Evolutionary conservation across 2,888 invertebrate genomes (phyloP).

Genomic region (Chydorus sphaericus): DNA sequence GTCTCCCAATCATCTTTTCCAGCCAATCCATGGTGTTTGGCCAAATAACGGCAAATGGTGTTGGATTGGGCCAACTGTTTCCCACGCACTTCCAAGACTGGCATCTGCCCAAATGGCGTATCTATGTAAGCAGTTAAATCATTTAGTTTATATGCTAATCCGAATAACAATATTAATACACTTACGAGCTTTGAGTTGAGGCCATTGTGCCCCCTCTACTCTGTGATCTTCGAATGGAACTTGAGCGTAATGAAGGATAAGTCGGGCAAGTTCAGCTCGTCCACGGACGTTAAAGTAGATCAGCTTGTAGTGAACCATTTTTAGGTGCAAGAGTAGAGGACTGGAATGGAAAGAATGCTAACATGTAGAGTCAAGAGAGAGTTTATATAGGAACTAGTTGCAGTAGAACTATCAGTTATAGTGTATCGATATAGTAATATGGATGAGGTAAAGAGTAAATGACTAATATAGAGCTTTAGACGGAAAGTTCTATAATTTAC

Average conservation of each 20-base stretch:
- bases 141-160: too few species aligned
- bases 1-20: conserved; percentile 14
- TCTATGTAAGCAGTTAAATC: not conserved
- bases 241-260: conserved; percentile 20
- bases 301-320: conserved; percentile 18
- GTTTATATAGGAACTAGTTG: too few species aligned
- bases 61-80: conserved; percentile 7
- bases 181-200: not conserved
- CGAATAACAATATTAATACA: not conserved
- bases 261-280: conserved; percentile 21
- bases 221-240: conserved; percentile 22
- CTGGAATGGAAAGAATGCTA: too few species aligned
- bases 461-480: too few species aligned
- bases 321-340: too few species aligned
- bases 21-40: conserved; percentile 13
- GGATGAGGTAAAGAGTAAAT: too few species aligned
- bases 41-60: conserved; percentile 17
- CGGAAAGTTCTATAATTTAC: too few species aligned
- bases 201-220: conserved; percentile 17
- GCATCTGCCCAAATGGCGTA: conserved; percentile 14
- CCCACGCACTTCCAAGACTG: conserved; percentile 1
- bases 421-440: too few species aligned
- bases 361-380: too few species aligned
- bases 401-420: too few species aligned
- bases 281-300: conserved; percentile 22